Percentiles rank a stretch among this genome's conserved stretches.
These are phyloP conservation scores for Coracopsis vasa DNA, from an alignment of 2,113 vertebrate genomes.

Conservation along the genomic window DNA sequence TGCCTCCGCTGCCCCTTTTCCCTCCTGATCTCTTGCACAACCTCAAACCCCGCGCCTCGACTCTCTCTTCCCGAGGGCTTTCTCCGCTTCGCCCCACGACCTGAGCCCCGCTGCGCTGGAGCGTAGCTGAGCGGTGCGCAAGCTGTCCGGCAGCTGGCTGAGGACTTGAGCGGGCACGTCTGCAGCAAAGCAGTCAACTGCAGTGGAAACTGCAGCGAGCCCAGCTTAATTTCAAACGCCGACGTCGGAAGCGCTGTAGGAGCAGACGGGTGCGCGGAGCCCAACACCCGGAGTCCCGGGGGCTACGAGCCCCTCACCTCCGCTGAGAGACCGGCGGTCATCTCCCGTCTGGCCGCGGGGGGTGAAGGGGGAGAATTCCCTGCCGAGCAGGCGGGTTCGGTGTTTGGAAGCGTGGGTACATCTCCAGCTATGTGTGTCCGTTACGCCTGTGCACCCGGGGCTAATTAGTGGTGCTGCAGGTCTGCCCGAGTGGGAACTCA, in stretches of 20 bases:
- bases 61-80: not conserved
- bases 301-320: not conserved
- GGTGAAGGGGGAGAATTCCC: accelerated
- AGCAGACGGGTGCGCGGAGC: accelerated
- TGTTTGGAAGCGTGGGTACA: not conserved
- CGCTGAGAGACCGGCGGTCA: accelerated
- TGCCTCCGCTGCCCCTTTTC: not conserved
- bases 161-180: not conserved
- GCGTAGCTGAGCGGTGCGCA: not conserved
- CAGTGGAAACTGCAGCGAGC: not conserved
- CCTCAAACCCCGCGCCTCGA: not conserved
- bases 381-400: accelerated
- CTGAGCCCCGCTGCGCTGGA: not conserved
- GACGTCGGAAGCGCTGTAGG: not conserved
- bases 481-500: not conserved
- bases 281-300: not conserved
- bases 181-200: not conserved
- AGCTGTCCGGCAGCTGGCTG: not conserved
- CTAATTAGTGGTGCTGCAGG: accelerated
- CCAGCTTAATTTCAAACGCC: accelerated
- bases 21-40: not conserved
- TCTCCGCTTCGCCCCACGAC: not conserved
- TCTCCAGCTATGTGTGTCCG: accelerated
- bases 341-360: accelerated
- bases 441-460: accelerated